Conservation (phyloP, 2,113 vertebrate species). For the human region DNA sequence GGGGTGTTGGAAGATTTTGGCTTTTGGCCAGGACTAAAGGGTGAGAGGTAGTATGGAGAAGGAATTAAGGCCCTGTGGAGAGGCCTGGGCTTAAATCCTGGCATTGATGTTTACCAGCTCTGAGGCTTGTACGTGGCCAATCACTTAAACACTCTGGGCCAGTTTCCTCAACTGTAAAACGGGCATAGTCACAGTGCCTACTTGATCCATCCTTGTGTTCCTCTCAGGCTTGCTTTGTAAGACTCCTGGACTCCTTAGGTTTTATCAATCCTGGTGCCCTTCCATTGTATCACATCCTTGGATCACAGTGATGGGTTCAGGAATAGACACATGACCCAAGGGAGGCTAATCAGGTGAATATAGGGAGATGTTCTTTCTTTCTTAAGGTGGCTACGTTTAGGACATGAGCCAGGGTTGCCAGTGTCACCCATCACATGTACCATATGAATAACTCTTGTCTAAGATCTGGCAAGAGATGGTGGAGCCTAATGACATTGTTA, state of each 20-base stretch:
- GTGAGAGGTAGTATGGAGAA: fast-evolving
- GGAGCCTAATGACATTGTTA: neutral
- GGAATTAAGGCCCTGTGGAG: too few relatives aligned
- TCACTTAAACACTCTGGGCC: neutral
- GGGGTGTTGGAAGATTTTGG: neutral
- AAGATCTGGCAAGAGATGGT: neutral
- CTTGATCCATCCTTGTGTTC: neutral
- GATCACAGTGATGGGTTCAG: neutral
- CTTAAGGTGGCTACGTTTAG: neutral
- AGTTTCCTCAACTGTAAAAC: neutral
- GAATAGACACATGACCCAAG: neutral
- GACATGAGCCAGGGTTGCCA: neutral
- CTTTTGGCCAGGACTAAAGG: neutral
- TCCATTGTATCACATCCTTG: too few relatives aligned
- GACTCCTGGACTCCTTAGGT: neutral
- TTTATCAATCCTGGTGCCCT: neutral
- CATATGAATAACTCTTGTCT: neutral
- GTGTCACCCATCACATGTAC: neutral
- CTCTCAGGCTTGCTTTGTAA: neutral
- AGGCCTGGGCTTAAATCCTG: neutral
- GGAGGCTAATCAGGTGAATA: neutral
- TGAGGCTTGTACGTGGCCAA: neutral
- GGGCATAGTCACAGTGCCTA: neutral
- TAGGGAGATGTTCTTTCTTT: neutral
- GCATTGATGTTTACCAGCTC: neutral